A percentile compares a stretch with the other conserved stretches of the same genome.
These are phyloP conservation scores for Hemitrygon akajei DNA, from an alignment of 2,797 vertebrate genomes.

Conservation along the genomic window DNA sequence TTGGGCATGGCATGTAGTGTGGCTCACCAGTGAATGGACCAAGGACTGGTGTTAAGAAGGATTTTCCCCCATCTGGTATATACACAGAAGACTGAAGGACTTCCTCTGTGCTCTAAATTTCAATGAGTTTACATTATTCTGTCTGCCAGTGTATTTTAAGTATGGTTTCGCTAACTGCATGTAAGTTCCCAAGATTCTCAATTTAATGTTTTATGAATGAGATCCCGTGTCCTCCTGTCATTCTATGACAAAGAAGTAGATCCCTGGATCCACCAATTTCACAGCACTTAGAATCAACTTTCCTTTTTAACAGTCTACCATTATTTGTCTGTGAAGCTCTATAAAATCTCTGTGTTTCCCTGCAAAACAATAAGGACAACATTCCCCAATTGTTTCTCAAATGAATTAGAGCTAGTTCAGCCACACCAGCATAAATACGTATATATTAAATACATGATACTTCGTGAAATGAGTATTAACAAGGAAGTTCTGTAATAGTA, in stretches of 20 bases:
- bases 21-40: no score
- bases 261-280: not conserved
- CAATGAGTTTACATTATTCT: no score
- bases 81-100: no score
- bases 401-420: not conserved
- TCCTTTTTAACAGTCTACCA: not conserved
- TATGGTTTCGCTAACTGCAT: not conserved
- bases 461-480: not conserved
- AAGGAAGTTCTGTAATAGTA: not conserved
- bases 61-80: no score
- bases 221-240: not conserved
- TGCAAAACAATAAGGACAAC: not conserved
- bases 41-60: no score
- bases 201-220: not conserved
- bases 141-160: not conserved
- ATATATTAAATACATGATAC: not conserved
- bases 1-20: no score
- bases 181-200: not conserved
- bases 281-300: not conserved
- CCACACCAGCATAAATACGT: not conserved
- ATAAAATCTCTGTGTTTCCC: not conserved
- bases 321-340: not conserved
- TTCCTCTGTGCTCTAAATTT: no score
- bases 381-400: not conserved
- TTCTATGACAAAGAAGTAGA: not conserved